Percentiles rank a stretch among this genome's conserved stretches.
Conservation (phyloP, 37 sponge, comb jelly and placozoan genomes). For the Beroe forskalii region DNA sequence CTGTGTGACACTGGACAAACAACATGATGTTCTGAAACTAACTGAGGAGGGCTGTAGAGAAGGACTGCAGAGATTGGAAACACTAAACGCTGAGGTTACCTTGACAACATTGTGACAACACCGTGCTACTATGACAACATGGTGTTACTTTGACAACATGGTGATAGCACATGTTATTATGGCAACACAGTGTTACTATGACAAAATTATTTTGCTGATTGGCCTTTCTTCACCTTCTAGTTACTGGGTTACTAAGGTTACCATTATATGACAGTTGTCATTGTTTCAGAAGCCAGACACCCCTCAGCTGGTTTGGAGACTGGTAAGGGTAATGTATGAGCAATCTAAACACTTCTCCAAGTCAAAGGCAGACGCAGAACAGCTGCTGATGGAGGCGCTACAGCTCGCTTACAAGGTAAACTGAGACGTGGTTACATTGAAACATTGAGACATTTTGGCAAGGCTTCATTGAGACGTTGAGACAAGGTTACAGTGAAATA, state of each 20-base stretch:
- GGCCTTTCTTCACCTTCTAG: too few relatives aligned
- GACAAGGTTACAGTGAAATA: too few relatives aligned
- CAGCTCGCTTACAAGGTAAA: neutral
- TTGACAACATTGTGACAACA: too few relatives aligned
- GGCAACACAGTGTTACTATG: neutral
- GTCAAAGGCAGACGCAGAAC: neutral
- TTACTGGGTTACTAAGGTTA: neutral
- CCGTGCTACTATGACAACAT: neutral
- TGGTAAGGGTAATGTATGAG: conserved; percentile 17
- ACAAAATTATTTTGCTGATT: too few relatives aligned
- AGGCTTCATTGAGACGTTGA: too few relatives aligned
- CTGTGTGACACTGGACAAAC: neutral
- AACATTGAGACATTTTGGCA: too few relatives aligned
- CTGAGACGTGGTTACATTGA: too few relatives aligned
- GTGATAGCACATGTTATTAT: too few relatives aligned
- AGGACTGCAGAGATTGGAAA: neutral
- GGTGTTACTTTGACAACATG: neutral
- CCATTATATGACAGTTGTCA: too few relatives aligned
- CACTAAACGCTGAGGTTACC: conserved; percentile 15
- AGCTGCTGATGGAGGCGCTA: conserved; percentile 4
- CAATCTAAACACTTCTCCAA: conserved; percentile 11
- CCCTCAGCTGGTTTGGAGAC: conserved; percentile 38
- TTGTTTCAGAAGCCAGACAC: conserved; percentile 26
- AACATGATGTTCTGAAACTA: neutral
- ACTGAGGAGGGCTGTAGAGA: conserved; percentile 7